Conservation (phyloP, 2,113 vertebrate species). For the Leuciscus idus region DNA sequence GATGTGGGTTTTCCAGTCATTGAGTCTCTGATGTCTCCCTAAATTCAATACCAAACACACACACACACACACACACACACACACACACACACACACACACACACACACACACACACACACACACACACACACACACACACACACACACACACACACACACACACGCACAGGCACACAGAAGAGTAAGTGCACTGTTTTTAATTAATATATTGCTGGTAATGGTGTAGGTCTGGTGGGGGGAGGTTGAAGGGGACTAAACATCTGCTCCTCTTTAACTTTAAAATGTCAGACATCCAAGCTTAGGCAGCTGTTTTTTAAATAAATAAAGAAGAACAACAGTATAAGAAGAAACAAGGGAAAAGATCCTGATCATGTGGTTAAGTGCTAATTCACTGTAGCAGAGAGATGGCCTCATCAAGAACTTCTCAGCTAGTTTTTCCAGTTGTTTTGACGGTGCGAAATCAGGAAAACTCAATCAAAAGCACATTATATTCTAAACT, state of each 20-base stretch:
- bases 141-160: constrained; percentile 26
- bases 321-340: constrained; percentile 51
- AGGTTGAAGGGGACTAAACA: constrained; percentile 54
- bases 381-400: not conserved
- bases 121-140: constrained; percentile 44
- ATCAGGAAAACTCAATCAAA: constrained; percentile 15
- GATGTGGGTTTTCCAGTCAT: constrained; percentile 56
- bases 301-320: constrained; percentile 17
- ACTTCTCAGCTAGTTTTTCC: not conserved
- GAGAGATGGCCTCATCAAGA: not conserved
- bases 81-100: constrained; percentile 10
- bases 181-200: constrained; percentile 62
- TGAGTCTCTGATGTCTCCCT: constrained; percentile 43
- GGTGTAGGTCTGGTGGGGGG: constrained; percentile 18
- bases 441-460: constrained; percentile 5
- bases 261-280: constrained; percentile 68
- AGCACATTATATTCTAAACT: not conserved
- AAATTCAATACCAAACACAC: constrained; percentile 49
- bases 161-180: constrained; percentile 20
- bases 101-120: constrained; percentile 32
- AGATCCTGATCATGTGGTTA: constrained; percentile 9
- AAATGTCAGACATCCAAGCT: constrained; percentile 42
- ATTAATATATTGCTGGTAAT: constrained; percentile 56
- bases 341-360: constrained; percentile 51
- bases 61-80: constrained; percentile 14